Conservation (phyloP, 30 jellyfish, hydroid and myxozoan species). For the Morbakka virulenta region DNA sequence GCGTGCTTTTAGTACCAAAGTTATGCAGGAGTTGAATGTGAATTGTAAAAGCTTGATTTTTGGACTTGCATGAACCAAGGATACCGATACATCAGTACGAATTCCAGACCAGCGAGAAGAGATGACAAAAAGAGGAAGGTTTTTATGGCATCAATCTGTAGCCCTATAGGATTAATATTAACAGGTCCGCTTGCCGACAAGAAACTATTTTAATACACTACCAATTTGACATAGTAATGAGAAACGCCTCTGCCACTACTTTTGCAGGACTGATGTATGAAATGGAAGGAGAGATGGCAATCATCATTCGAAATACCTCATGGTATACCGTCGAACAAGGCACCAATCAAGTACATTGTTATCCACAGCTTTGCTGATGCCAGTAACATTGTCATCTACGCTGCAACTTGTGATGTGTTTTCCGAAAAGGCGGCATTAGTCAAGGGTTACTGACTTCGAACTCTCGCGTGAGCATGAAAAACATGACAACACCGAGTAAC, state of each 20-base stretch:
- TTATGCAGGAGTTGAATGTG: too few relatives aligned
- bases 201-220: too few relatives aligned
- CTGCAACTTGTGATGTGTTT: neutral
- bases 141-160: neutral
- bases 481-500: neutral
- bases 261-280: neutral
- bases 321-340: neutral
- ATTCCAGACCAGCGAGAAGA: neutral
- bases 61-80: too few relatives aligned
- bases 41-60: too few relatives aligned
- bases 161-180: neutral
- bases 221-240: neutral
- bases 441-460: neutral
- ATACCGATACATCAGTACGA: constrained; percentile 1
- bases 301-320: neutral
- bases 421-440: neutral
- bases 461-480: neutral
- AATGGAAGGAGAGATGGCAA: neutral
- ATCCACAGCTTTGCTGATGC: neutral
- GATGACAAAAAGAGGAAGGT: neutral
- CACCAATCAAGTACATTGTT: neutral
- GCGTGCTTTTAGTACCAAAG: too few relatives aligned
- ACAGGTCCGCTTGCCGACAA: neutral
- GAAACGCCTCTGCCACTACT: neutral
- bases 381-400: neutral